These are phyloP conservation scores for Benitochromis conjunctus DNA, from an alignment of 2,113 vertebrate genomes.

Conservation along the genomic window DNA sequence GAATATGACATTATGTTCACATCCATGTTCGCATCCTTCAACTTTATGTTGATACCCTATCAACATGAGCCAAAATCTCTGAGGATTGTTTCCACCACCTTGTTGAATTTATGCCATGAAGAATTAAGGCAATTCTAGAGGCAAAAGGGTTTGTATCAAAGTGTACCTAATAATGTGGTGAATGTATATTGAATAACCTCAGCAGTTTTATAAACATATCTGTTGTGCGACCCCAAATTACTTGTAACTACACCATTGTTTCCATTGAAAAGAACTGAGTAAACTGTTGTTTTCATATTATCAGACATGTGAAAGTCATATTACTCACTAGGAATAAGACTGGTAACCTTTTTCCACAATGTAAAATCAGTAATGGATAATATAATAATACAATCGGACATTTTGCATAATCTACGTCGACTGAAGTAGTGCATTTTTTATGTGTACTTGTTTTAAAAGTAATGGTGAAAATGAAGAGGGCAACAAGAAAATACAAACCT, in stretches of 20 bases:
- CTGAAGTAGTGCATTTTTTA: neutral
- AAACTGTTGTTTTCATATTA: neutral
- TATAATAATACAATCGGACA: neutral
- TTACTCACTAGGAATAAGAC: neutral
- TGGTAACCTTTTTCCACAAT: neutral
- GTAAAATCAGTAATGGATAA: neutral
- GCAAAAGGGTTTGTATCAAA: neutral
- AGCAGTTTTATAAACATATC: neutral
- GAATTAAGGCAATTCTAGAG: neutral
- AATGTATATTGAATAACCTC: neutral
- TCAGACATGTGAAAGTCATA: neutral
- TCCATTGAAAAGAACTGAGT: neutral
- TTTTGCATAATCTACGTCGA: neutral
- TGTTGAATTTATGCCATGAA: neutral
- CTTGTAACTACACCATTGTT: neutral
- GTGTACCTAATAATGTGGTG: neutral
- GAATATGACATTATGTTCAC: neutral
- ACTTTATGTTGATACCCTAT: neutral
- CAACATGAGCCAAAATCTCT: neutral
- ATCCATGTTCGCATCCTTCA: neutral
- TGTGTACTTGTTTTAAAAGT: neutral
- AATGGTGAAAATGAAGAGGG: neutral
- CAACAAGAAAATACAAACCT: neutral
- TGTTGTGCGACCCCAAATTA: neutral
- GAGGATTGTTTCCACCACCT: neutral